Conservation (phyloP, 2,113 vertebrate species). For the Geothlypis trichas region DNA sequence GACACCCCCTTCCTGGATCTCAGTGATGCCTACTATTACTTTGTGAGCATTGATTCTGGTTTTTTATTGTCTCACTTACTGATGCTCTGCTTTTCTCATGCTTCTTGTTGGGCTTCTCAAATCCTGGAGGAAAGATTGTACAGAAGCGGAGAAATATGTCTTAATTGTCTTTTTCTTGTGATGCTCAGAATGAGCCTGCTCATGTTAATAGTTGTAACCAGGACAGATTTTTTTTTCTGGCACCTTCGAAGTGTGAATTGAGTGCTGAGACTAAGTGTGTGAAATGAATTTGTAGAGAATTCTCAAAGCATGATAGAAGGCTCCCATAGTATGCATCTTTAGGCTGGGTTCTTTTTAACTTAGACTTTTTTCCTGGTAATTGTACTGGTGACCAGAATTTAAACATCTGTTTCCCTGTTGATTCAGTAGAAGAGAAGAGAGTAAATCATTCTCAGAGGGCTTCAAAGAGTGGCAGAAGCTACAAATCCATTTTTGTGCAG, state of each 20-base stretch:
- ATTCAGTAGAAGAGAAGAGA: neutral
- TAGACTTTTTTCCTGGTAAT: neutral
- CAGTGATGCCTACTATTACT: conserved; percentile 88
- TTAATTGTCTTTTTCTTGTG: neutral
- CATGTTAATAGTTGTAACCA: neutral
- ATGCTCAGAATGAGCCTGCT: neutral
- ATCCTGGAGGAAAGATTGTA: neutral
- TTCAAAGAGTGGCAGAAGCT: neutral
- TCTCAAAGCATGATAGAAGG: neutral
- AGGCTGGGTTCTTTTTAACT: neutral
- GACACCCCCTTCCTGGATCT: conserved; percentile 86
- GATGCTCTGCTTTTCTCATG: neutral
- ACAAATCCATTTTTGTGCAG: neutral
- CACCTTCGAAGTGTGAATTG: neutral
- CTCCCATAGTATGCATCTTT: neutral
- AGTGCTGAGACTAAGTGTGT: neutral
- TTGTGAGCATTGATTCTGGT: conserved; percentile 77
- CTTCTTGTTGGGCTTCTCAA: neutral
- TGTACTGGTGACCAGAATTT: neutral
- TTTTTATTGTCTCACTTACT: neutral
- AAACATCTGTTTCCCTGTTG: neutral
- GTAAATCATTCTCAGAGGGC: neutral
- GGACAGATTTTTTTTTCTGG: neutral
- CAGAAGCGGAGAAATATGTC: neutral
- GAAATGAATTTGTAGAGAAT: neutral